These are phyloP conservation scores for Drosophila monieri DNA, from an alignment of 2,888 invertebrate genomes.

Conservation along the genomic window DNA sequence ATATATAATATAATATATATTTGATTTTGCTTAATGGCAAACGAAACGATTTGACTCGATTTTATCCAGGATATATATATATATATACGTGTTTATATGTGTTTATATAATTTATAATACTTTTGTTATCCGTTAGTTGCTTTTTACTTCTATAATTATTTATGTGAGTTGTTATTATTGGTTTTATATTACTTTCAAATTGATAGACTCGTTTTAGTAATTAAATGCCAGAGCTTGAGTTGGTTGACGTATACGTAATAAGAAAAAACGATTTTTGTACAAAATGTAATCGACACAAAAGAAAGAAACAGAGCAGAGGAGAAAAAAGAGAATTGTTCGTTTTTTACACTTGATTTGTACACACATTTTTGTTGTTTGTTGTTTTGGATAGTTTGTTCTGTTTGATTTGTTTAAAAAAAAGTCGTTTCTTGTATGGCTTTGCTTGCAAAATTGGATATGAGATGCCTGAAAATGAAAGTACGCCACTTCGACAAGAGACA, in stretches of 20 bases:
- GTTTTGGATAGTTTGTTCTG: conserved; percentile 42
- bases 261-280: conserved; percentile 63
- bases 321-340: conserved; percentile 75
- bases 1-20: conserved; percentile 53
- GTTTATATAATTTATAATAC: conserved; percentile 48
- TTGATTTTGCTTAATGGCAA: conserved; percentile 55
- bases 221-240: conserved; percentile 81
- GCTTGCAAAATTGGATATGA: conserved; percentile 27
- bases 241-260: conserved; percentile 48
- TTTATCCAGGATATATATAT: conserved; percentile 42
- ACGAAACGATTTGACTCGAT: conserved; percentile 53
- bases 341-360: conserved; percentile 78
- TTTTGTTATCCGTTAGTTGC: conserved; percentile 61
- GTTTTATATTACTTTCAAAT: conserved; percentile 54
- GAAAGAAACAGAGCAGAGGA: conserved; percentile 78
- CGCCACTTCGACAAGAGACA: conserved; percentile 37
- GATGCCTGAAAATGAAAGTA: conserved; percentile 7
- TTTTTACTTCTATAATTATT: conserved; percentile 40
- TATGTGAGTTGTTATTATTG: conserved; percentile 52
- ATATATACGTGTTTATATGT: conserved; percentile 39
- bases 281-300: conserved; percentile 71
- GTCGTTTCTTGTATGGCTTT: conserved; percentile 28
- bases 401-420: conserved; percentile 25
- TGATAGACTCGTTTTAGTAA: conserved; percentile 72
- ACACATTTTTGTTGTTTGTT: conserved; percentile 61